Evolutionary conservation across 2,797 vertebrate genomes (phyloP).

Genomic region (Alfaro cultratus): DNA sequence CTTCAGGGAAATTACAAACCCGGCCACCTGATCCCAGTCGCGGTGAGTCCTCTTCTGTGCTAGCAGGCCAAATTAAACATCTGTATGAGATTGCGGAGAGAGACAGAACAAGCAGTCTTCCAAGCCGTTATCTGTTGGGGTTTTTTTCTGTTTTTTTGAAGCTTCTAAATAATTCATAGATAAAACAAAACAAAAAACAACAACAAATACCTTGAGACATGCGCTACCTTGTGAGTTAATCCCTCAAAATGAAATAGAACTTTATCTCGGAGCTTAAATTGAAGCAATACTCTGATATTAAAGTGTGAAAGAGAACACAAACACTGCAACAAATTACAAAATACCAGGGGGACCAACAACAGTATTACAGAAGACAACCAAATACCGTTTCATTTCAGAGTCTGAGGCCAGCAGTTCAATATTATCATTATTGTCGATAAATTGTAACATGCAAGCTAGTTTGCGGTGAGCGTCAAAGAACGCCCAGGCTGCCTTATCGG

Average conservation of each 20-base stretch:
- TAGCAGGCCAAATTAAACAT: slow-evolving; percentile 82
- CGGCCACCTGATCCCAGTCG: slow-evolving; percentile 72
- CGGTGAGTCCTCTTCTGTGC: slow-evolving; percentile 70
- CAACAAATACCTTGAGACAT: slow-evolving; percentile 84
- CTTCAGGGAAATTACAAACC: slow-evolving; percentile 82
- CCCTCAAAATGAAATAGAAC: slow-evolving; percentile 84
- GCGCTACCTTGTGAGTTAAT: slow-evolving; percentile 80
- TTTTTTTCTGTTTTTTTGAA: slow-evolving; percentile 62
- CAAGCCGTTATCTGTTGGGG: slow-evolving; percentile 47
- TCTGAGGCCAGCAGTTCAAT: slow-evolving; percentile 61
- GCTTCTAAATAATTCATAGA: slow-evolving; percentile 87
- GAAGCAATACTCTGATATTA: slow-evolving; percentile 86
- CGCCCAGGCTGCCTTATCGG: slow-evolving; percentile 6
- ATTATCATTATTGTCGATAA: slow-evolving; percentile 72
- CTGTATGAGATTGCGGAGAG: slow-evolving; percentile 75
- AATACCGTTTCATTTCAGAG: slow-evolving; percentile 76
- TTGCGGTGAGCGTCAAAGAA: slow-evolving; percentile 34
- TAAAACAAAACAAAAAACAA: slow-evolving; percentile 80
- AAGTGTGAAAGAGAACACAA: slow-evolving; percentile 81
- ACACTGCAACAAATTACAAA: slow-evolving; percentile 81
- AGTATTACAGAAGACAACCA: slow-evolving; percentile 68
- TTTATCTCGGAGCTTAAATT: slow-evolving; percentile 82
- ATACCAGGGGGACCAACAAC: slow-evolving; percentile 68
- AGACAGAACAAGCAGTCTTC: slow-evolving; percentile 63
- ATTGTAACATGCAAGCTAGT: slow-evolving; percentile 59